These are phyloP conservation scores for Crocuta crocuta DNA, from an alignment of 2,113 vertebrate species.

Conservation along the genomic window DNA sequence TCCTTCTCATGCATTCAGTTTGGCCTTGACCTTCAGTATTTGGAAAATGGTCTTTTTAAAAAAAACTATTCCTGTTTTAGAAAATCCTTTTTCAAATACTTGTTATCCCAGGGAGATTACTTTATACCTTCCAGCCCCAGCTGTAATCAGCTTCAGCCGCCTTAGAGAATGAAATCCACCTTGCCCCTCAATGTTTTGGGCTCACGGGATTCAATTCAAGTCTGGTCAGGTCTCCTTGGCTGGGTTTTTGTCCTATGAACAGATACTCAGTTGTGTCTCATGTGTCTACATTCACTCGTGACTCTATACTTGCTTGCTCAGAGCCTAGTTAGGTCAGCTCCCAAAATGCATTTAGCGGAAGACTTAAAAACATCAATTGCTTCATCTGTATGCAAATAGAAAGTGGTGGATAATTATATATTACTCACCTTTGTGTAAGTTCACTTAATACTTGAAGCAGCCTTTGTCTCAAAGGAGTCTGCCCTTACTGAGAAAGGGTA, in stretches of 20 bases:
- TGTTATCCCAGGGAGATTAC: constrained; percentile 38
- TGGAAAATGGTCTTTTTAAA: neutral
- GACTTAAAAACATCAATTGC: constrained; percentile 36
- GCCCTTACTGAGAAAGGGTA: constrained; percentile 42
- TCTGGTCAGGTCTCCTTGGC: neutral
- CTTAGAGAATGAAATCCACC: neutral
- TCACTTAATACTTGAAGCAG: constrained; percentile 47
- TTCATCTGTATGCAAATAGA: constrained; percentile 61
- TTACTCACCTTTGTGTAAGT: constrained; percentile 11
- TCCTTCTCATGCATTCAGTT: constrained; percentile 36
- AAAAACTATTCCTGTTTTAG: constrained; percentile 9
- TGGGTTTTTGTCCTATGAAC: constrained; percentile 33
- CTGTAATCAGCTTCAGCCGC: neutral
- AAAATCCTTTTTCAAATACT: constrained; percentile 27
- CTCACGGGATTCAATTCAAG: constrained; percentile 43
- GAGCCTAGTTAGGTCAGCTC: constrained; percentile 41
- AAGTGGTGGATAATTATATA: neutral
- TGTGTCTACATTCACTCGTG: neutral
- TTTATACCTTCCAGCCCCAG: neutral
- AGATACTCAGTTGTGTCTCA: constrained; percentile 1
- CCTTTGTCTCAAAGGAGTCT: constrained; percentile 41
- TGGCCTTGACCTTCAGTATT: neutral
- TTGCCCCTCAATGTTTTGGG: neutral
- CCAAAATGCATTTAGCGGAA: constrained; percentile 26
- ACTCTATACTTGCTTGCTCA: neutral